Evolutionary conservation across 2,888 invertebrate genomes (phyloP).

Genomic region (Spodoptera littoralis): DNA sequence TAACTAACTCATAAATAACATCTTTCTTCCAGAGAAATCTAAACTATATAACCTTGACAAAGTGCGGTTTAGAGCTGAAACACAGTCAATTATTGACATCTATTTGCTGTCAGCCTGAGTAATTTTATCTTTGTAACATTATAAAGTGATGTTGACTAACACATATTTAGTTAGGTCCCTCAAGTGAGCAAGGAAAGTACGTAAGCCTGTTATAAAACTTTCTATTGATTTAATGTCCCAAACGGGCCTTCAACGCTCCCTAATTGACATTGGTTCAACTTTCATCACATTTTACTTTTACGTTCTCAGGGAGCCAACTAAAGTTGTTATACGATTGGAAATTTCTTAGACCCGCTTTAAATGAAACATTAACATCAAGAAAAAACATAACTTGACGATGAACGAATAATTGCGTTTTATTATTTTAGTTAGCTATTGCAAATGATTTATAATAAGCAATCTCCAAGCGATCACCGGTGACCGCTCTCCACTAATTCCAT

Average conservation of each 20-base stretch:
- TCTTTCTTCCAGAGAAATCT: too few relatives aligned
- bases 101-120: too few relatives aligned
- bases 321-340: slow-evolving; percentile 33
- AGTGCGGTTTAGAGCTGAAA: too few relatives aligned
- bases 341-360: slow-evolving; percentile 24
- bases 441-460: too few relatives aligned
- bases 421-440: too few relatives aligned
- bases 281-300: slow-evolving; percentile 42
- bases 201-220: slow-evolving; percentile 35
- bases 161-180: slow-evolving; percentile 11
- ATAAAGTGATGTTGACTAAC: neutral
- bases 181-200: slow-evolving; percentile 4
- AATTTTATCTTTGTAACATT: neutral
- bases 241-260: slow-evolving; percentile 29
- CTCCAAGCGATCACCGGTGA: too few relatives aligned
- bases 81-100: too few relatives aligned
- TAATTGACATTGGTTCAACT: slow-evolving; percentile 54
- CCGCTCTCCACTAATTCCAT: too few relatives aligned
- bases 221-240: slow-evolving; percentile 46
- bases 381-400: too few relatives aligned
- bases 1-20: too few relatives aligned
- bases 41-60: too few relatives aligned
- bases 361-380: slow-evolving; percentile 8
- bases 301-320: slow-evolving; percentile 21
- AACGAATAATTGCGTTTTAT: too few relatives aligned